Base-by-base conservation (phyloP, 2,797 vertebrate genomes). In the Hemitrygon akajei region DNA sequence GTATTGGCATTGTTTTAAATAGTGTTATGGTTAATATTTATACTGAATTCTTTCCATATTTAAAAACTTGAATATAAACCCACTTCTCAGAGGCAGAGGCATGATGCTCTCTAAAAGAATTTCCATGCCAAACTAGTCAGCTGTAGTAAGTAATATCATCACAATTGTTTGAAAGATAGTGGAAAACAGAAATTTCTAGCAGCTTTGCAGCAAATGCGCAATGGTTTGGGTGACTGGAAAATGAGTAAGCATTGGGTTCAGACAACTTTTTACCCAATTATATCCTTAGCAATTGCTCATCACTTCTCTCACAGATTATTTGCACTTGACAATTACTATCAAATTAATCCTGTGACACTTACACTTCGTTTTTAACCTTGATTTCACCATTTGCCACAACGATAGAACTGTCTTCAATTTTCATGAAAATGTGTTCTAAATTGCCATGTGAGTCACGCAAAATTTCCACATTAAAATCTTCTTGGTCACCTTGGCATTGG, bases 291-390 rank as follows among this genome's bases (percentile, higher is more conserved):
- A 66, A 60, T 71, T 71, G 58, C 14, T 34, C 18, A 14, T 63
- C 30, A 20, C n/a, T 87, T n/a, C 30, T n/a, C 30, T 12, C 3
- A 63, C 30, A 16, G 1, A 3, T 71, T 20, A 71, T 71, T 71
- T 71, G 18, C 69, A 71, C 73, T 9, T 56, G 75, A 71, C 71
- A 93, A 75, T 93, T 93, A 76, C 7, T 47, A 30, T 30, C 47
- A 58, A 93, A 40, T 25, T n/a, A 71, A 73, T 22, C 2, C 63
- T 47, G 69, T 25, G 22, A 40, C 40, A 94, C 81, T 95, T 95
- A 98, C 97, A 96, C 97, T 94, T 95, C 94, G 37, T 80, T 94
- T 93, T 97, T 96, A 94, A 98, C 96, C 66, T 18, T 84, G 91
- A 97, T 92, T 27, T 7, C 94, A 77, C 96, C 95, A 9, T 95